Base-by-base conservation (phyloP, 2,113 vertebrate genomes). In the Takifugu flavidus region DNA sequence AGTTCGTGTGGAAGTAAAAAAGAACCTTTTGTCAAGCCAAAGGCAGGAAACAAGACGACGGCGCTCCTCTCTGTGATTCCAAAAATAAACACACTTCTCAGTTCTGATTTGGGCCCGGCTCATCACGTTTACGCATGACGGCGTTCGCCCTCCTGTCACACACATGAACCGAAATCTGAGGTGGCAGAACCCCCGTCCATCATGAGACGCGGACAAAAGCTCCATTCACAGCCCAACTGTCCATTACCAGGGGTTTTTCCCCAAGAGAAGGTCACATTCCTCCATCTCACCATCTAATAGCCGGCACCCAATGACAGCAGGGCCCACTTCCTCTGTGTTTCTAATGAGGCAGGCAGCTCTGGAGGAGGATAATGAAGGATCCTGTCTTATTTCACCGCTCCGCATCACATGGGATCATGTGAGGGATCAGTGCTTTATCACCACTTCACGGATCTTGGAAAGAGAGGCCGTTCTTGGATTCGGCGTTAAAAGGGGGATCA, bases 231-330 rank as follows among this genome's bases (percentile, higher is more conserved):
- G 11, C 15, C 1, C 39, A 25, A 47, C 58, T 74, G 75, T 86
- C 80, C 81, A 75, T 80, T 82, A 82, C 72, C 63, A 4, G 53
- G 68, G 58, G 20, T 20, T 54, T 49, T 69, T 63, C 60, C 74
- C 65, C 66, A 49, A 27, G 65, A 76, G 75, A 61, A 68, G 86
- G 85, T 85, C 83, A 77, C 72, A 86, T 80, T 83, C 81, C 67
- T 79, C 29, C 62, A 54, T 74, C 70, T 55, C 53, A 45, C 52
- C 54, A 43, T 72, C 68, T 78, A 59, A 82, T 59, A 53, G 62
- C 75, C 71, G 75, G 74, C 72, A 62, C 61, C 31, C 49, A 62
- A n/a, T 0, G 43, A 62, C 25, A 47, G 68, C 62, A 59, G 67
- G 6, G 42, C 20, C 65, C 34, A 11, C 45, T 46, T 43, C 8